Base-by-base conservation (phyloP, 2,797 vertebrate species). In the Alfaro cultratus region DNA sequence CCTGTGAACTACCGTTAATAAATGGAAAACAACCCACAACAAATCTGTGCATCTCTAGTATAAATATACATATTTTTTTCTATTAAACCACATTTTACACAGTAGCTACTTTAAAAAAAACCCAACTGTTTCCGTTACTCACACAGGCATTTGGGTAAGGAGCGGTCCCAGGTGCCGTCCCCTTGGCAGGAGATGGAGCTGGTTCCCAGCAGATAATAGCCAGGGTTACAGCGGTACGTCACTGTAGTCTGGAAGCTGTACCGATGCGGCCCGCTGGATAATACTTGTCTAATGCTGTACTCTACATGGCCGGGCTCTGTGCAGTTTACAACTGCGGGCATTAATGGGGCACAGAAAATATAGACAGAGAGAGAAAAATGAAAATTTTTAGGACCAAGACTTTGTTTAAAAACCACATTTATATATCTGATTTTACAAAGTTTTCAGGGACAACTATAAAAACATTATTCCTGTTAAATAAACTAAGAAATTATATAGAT, bases 301-400 rank as follows among this genome's bases (percentile, higher is more conserved):
- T 99, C 98, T 83, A 98, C 96, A 84, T 99, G 97, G 49, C 98
- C 98, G 0, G 99, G 98, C 81, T 99, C 98, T 31, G 98, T 97
- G 92, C 99, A 99, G 94, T 99, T 99, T 89, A 99, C 96, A 91
- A 99, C 99, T 99, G 81, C 68, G 88, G 46, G 72, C 83, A 78
- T 80, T 46, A 51, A n/a, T 29, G 43, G 21, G 45, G 7, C 13
- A 36, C 77, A 86, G 23, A 57, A 81, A 85, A 51, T 31, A 36
- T 13, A 67, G 49, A 55, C 49, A 75, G 15, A 83, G 76, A 79
- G 87, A 81, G 82, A 85, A 62, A 75, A 11, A 29, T n/a, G 41
- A 71, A 16, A 3, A 53, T 23, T 73, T 8, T 21, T 49, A 73
- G 46, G 39, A 21, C 0, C 39, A 43, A 43, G 10, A 70, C 16